Evolutionary conservation across 2,888 invertebrate species (phyloP), one percentile per base, ranked within the genome.

Genomic region (Pegoplata infirma): DNA sequence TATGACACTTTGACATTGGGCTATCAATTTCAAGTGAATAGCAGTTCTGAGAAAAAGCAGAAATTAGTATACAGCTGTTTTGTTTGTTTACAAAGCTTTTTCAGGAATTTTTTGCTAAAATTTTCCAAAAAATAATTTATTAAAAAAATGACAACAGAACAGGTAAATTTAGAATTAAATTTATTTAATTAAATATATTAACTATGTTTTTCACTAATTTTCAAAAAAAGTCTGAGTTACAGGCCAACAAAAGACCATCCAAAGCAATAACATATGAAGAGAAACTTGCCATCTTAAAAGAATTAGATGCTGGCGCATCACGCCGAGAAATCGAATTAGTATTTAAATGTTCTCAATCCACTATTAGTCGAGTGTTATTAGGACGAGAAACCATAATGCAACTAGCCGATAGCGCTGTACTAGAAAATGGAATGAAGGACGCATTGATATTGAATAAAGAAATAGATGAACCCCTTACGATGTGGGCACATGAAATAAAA

Each of bases 401-500:
- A 36, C 36, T 66, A 8, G 25, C 66, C 1, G 59, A 47, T 7
- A 7, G 23, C 14, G 19, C 16, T 56, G 10, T n/a, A 4, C 5
- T 23, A 12, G 14, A n/a, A 1, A 68, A 46, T 40, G n/a, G 36
- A 0, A 44, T 17, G 51, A n/a, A 68, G 23, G n/a, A 23, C 16
- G 25, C 28, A 16, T 12, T 32, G 44, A 46, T 40, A 28, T 12
- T 40, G 40, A 49, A 61, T 25, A 79, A 79, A 40, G 59, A 79
- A 53, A 59, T 79, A 12, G 66, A 79, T 17, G 12, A 71, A 2
- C 59, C 74, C 0, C 55, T 79, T 10, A 71, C 59, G 0, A 28
- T 12, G 10, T 79, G 78, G 78, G 78, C 78, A n/a, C 47, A 61
- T 7, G 66, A 71, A 61, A 66, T 74, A 68, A 61, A 66, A 28